A percentile compares a stretch with the other conserved stretches of the same genome.
Conservation (phyloP, 2,113 vertebrate genomes). For the Lonchura striata region DNA sequence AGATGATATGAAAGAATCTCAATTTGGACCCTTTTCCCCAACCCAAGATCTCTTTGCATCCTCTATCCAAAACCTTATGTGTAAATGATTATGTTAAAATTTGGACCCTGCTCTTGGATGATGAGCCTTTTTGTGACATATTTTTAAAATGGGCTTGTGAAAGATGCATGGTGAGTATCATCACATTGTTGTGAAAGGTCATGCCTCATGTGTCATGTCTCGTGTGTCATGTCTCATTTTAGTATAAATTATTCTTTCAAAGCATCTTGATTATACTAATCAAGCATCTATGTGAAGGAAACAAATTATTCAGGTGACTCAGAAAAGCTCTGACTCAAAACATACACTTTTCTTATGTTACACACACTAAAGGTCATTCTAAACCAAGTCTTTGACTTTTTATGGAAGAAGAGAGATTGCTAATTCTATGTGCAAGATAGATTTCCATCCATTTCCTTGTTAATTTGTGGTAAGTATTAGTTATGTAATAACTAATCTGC, state of each 20-base stretch:
- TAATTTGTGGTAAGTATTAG: neutral
- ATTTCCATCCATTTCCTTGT: neutral
- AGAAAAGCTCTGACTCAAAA: constrained; percentile 34
- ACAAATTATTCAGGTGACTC: constrained; percentile 4
- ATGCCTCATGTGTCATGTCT: neutral
- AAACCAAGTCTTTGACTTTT: neutral
- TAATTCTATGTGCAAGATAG: neutral
- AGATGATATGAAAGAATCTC: neutral
- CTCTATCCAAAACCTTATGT: neutral
- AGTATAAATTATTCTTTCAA: neutral
- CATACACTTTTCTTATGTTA: neutral
- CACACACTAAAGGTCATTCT: neutral
- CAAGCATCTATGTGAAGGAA: neutral
- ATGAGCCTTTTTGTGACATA: neutral
- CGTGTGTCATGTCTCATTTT: neutral
- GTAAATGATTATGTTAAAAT: neutral
- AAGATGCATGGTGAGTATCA: neutral
- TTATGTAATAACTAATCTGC: neutral
- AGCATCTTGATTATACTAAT: neutral
- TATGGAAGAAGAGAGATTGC: neutral
- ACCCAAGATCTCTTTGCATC: neutral
- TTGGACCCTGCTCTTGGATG: neutral
- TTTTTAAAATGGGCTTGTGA: neutral
- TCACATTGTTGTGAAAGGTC: neutral
- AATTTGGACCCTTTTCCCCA: neutral